Evolutionary conservation across 2,888 invertebrate species (phyloP), one percentile per base, ranked within the genome.

Genomic region (Oscheius sp.): DNA sequence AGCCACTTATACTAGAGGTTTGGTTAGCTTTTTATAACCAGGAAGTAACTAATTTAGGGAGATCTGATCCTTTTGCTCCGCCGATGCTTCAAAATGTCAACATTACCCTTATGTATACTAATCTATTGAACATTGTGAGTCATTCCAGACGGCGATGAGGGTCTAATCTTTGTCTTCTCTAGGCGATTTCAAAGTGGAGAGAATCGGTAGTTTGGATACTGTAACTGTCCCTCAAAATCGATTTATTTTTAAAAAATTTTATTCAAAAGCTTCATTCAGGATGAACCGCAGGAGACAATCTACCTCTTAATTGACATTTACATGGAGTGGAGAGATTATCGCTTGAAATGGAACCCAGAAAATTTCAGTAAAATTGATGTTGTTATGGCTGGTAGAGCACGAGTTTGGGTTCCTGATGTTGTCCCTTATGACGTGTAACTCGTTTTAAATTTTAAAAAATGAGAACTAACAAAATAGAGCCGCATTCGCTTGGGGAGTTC

Each of bases 381-480:
- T 10, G 29, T 65, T 15, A 10, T 53, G 17, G 34, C 50, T 0
- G 23, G n/a, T 6, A 37, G 65, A 17, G 15, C 37, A 6, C 31
- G 34, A 34, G 65, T 52, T n/a, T 65, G 65, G 65, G 27, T 53
- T 10, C 65, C 65, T 15, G 65, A 52, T 31, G 42, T 65, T 12
- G 15, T 34, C 2, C 27, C 65, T 31, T 55, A 45, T 23, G 65
- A 65, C 27, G 37, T 17, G 65, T 65, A 25, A 45, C 17, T 23
- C 34, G 17, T 17, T 55, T 10, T 15, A 15, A 33, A 33, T 3
- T 12, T 6, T 8, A 12, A 48, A 6, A 23, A 48, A 5, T 3
- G 20, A 48, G 23, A 48, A 48, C 4, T 48, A 48, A 17, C 20
- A n/a, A 4, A 15, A 8, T 31, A 45, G 31, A 42, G 61, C 45